Percentiles rank a stretch among this genome's conserved stretches.
phyloP scores from a whole-genome alignment of 2,797 vertebrate species.

The Mareca penelope region DNA sequence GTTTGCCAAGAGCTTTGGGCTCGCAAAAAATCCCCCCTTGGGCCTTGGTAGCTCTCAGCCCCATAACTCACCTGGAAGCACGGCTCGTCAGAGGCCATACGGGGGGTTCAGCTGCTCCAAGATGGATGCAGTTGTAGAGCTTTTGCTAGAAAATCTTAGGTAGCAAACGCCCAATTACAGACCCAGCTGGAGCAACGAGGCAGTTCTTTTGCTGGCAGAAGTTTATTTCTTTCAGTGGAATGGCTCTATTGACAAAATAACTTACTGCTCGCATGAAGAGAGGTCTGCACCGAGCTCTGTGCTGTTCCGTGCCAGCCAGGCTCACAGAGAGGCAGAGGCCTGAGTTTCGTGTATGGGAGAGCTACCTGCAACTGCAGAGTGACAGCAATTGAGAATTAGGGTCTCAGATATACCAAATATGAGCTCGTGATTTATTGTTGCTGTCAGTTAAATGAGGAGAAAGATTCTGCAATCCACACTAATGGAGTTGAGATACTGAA shows the following conservation, averaged over 20 bases:
- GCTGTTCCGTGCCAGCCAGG: neutral
- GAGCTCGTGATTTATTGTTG: slow-evolving; percentile 25
- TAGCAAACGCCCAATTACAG: neutral
- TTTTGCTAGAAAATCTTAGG: neutral
- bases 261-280: neutral
- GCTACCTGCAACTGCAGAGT: neutral
- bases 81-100: rapidly evolving
- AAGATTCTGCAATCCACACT: slow-evolving; percentile 18
- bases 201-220: neutral
- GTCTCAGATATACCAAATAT: neutral
- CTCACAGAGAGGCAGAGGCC: neutral
- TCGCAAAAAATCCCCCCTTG: neutral
- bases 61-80: neutral
- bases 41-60: neutral
- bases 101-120: neutral
- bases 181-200: rapidly evolving
- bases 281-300: rapidly evolving
- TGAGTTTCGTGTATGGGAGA: neutral
- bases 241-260: neutral
- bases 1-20: neutral
- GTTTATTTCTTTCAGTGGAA: neutral
- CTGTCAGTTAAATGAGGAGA: slow-evolving; percentile 14
- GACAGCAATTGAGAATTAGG: slow-evolving; percentile 9
- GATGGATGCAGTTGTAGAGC: neutral
- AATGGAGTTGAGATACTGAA: slow-evolving; percentile 47